A percentile compares a stretch with the other conserved stretches of the same genome.
These are phyloP conservation scores for Girardinus metallicus DNA, from an alignment of 2,797 vertebrate species.

Conservation along the genomic window DNA sequence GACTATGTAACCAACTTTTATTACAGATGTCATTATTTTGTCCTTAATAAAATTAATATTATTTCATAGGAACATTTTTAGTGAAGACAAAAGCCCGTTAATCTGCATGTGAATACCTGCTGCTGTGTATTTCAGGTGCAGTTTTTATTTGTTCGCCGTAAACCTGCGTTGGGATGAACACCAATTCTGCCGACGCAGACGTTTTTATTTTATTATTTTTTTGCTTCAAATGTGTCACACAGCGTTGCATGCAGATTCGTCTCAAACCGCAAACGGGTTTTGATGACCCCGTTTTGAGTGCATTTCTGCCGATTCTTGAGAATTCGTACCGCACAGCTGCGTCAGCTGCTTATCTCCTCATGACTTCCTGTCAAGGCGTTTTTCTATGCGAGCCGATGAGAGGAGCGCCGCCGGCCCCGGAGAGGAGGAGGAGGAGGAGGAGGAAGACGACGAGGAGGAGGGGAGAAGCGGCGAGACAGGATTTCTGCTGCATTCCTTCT, in stretches of 20 bases:
- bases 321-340: conserved; percentile 41
- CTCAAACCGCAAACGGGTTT: conserved; percentile 35
- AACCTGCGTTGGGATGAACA: not conserved
- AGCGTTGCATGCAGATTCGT: not conserved
- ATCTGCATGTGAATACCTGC: conserved; percentile 45
- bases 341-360: conserved; percentile 54
- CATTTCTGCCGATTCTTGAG: conserved; percentile 42
- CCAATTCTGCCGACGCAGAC: conserved; percentile 7
- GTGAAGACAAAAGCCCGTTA: conserved; percentile 82
- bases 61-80: conserved; percentile 87
- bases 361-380: conserved; percentile 62
- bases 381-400: conserved; percentile 4
- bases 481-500: not conserved
- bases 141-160: not conserved
- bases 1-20: conserved; percentile 90
- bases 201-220: not conserved
- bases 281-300: conserved; percentile 62
- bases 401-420: not conserved
- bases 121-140: not conserved
- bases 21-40: conserved; percentile 79
- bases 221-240: conserved; percentile 32
- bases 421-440: too few relatives aligned
- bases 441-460: too few relatives aligned
- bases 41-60: conserved; percentile 82
- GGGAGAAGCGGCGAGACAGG: not conserved